phyloP scores from a whole-genome alignment of 2,888 invertebrate genomes.

The Carterocephalus palaemon region DNA sequence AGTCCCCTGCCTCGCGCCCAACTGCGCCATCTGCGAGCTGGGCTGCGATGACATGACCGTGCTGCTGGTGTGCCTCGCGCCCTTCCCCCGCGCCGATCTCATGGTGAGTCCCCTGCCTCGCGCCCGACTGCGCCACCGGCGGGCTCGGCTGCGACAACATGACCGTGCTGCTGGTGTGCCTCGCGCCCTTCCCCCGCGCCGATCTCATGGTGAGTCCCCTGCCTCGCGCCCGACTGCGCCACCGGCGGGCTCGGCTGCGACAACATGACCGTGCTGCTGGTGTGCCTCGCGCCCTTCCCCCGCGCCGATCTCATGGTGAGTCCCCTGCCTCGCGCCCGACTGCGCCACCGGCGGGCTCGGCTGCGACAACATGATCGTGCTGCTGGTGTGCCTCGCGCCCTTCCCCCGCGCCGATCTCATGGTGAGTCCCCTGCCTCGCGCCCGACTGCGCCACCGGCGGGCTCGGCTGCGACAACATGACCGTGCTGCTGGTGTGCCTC shows the following conservation, averaged over 20 bases:
- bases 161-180: conserved; percentile 95
- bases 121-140: conserved; percentile 97
- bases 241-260: conserved; percentile 99
- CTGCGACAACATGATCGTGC: conserved; percentile 99
- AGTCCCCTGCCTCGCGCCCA: conserved; percentile 95
- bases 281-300: conserved; percentile 82
- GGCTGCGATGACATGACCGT: conserved; percentile 99
- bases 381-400: conserved; percentile 86
- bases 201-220: conserved; percentile 76
- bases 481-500: conserved; percentile 93
- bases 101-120: conserved; percentile 87
- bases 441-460: conserved; percentile 98
- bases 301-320: conserved; percentile 44
- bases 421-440: conserved; percentile 89
- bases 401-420: conserved; percentile 52
- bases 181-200: conserved; percentile 69
- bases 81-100: conserved; percentile 53
- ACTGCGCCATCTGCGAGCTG: conserved; percentile 96
- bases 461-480: conserved; percentile 99
- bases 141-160: conserved; percentile 99
- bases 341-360: conserved; percentile 98
- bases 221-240: conserved; percentile 97
- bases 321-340: conserved; percentile 97
- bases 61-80: conserved; percentile 87
- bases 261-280: conserved; percentile 98